Conservation (phyloP, 2,113 vertebrate genomes). For the Laticauda laticaudata region DNA sequence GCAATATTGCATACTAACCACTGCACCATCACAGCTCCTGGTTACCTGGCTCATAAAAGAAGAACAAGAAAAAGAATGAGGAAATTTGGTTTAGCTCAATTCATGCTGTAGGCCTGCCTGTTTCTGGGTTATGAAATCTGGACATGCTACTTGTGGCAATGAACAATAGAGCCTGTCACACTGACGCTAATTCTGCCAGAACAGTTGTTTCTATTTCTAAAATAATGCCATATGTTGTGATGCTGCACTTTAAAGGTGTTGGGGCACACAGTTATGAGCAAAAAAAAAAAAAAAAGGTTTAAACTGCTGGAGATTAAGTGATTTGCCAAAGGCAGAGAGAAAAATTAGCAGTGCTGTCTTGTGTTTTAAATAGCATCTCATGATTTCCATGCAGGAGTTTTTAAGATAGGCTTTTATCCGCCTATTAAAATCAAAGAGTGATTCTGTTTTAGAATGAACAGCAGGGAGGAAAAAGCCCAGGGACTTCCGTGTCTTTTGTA, state of each 20-base stretch:
- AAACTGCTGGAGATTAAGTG: conserved; percentile 18
- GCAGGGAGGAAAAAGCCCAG: conserved; percentile 5
- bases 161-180: neutral
- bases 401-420: conserved; percentile 4
- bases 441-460: conserved; percentile 27
- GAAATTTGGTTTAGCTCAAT: neutral
- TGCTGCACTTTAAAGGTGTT: neutral
- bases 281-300: neutral
- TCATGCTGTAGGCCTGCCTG: too few species aligned
- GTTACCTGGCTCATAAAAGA: neutral
- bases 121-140: neutral
- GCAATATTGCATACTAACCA: neutral
- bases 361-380: conserved; percentile 18
- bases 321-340: neutral
- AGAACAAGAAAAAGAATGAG: neutral
- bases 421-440: conserved; percentile 23
- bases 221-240: neutral
- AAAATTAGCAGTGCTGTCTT: neutral
- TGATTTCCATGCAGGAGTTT: neutral
- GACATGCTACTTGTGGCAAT: neutral
- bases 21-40: neutral
- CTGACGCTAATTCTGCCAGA: neutral
- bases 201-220: neutral
- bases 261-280: neutral
- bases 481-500: conserved; percentile 6